Percentiles rank a stretch among this genome's conserved stretches.
These are phyloP conservation scores for Herminia tarsipennalis DNA, from an alignment of 2,888 invertebrate species.

Conservation along the genomic window DNA sequence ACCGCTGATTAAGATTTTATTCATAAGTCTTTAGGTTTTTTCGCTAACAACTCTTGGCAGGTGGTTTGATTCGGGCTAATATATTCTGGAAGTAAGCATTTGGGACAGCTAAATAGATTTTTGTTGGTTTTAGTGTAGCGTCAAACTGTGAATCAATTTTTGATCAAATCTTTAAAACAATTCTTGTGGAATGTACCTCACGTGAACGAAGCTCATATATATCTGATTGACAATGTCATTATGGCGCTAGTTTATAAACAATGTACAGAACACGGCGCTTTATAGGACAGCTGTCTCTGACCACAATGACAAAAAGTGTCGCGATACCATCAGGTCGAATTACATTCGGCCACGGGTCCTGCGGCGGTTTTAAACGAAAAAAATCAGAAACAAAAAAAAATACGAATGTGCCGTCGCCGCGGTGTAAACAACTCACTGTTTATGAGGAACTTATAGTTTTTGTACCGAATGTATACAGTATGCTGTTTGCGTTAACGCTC, in stretches of 20 bases:
- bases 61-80: constrained; percentile 22
- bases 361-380: constrained; percentile 61
- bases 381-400: constrained; percentile 61
- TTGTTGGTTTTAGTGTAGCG: constrained; percentile 2
- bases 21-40: constrained; percentile 66
- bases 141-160: not conserved
- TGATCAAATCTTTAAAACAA: no score
- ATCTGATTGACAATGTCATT: constrained; percentile 51
- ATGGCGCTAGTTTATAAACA: constrained; percentile 69
- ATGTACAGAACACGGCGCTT: constrained; percentile 66
- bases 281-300: constrained; percentile 80
- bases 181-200: constrained; percentile 28
- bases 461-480: constrained; percentile 48
- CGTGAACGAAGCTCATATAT: constrained; percentile 23
- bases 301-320: constrained; percentile 79
- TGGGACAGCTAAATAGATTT: constrained; percentile 2
- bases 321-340: constrained; percentile 83
- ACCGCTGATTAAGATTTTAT: constrained; percentile 84
- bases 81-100: constrained; percentile 8
- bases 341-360: constrained; percentile 75
- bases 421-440: constrained; percentile 73
- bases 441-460: constrained; percentile 66
- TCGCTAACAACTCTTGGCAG: constrained; percentile 36
- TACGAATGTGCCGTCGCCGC: constrained; percentile 52
- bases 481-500: constrained; percentile 54